phyloP scores from a whole-genome alignment of 1,140 invertebrate genomes.

The Heliconius congener region DNA sequence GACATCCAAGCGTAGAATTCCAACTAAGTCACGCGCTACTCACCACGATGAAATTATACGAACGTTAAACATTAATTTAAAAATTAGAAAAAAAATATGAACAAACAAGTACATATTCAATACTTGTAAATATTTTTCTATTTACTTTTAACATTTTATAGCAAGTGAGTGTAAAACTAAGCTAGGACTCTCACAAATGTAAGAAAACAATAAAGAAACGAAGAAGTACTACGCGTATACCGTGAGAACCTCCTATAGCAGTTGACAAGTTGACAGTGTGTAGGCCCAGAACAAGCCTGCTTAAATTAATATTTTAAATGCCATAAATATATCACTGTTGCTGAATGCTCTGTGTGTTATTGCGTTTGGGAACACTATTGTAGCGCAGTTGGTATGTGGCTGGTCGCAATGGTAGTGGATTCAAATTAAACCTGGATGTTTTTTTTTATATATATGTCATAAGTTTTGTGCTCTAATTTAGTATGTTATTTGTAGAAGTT shows the following conservation, averaged over 20 bases:
- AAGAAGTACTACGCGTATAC: neutral
- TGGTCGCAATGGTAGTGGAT: neutral
- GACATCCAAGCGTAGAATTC: no score
- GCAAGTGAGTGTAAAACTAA: neutral
- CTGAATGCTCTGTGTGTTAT: neutral
- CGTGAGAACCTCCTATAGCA: conserved; percentile 5
- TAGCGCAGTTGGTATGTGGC: neutral
- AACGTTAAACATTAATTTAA: no score
- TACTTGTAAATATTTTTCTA: neutral
- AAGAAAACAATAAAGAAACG: conserved; percentile 7
- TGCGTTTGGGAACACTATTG: neutral
- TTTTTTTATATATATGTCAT: no score
- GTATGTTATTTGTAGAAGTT: no score
- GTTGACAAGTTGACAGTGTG: conserved; percentile 10
- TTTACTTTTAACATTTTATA: neutral
- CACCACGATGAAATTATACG: no score
- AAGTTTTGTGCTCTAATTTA: no score
- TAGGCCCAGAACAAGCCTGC: neutral
- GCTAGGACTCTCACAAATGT: neutral
- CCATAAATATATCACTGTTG: conserved; percentile 12
- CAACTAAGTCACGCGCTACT: no score
- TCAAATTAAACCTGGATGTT: neutral
- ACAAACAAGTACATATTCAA: neutral
- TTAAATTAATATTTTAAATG: conserved; percentile 14
- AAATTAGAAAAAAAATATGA: no score